Evolutionary conservation across 2,797 vertebrate genomes (phyloP), one percentile per base, ranked within the genome.

Genomic region (Threskiornis aethiopicus): DNA sequence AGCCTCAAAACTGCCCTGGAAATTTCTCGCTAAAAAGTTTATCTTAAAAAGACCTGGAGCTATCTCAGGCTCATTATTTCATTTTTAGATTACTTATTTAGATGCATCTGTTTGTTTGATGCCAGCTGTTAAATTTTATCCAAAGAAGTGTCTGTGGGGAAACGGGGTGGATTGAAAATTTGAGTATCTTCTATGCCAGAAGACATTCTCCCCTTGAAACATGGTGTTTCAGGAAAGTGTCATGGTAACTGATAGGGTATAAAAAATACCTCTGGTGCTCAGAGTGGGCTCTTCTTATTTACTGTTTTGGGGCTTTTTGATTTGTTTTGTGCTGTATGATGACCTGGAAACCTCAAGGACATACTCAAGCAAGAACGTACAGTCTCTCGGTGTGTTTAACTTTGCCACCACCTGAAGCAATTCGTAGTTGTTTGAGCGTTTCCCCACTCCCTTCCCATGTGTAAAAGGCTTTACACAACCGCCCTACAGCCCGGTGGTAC

Each of bases 41-140:
- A 87, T 96, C 95, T 91, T 88, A 62, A 91, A 91, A 96, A 88
- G 85, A 91, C 96, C 89, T 0, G 79, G 84, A 95, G 94, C 84
- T 81, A 75, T 94, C 91, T 92, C 76, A 72, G 72, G 46, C 72
- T 80, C 26, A 2, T 51, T 77, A 58, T 85, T 66, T 89, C 67
- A 81, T 61, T 47, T 85, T 89, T 54, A 75, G 80, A 83, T 96
- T 92, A 47, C 67, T 61, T 92, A 37, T 93, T 89, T 84, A 91
- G 92, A 94, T 91, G 61, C 65, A 61, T 94, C 69, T 85, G 59
- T 96, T 95, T 85, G 59, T 96, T 95, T 96, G 94, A 96, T 96
- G 78, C 93, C 78, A 91, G 79, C 58, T 87, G 81, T 62, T 89
- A 51, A 24, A 31, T 75, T 78, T 96, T 95, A 96, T 89, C 79